Conservation (phyloP, 2,888 invertebrate genomes). For the Ochropleura plecta region DNA sequence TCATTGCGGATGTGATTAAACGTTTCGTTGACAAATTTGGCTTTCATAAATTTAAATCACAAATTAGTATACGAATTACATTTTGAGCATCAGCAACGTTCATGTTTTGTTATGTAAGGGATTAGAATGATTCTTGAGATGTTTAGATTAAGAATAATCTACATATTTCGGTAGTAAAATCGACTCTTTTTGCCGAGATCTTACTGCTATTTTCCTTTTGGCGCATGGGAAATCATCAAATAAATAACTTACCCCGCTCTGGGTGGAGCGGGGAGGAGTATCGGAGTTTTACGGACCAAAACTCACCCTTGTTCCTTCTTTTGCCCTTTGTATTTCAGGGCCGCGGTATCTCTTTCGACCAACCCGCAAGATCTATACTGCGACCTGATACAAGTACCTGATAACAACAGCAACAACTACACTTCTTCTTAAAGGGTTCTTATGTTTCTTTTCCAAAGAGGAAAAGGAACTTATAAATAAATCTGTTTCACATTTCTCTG, state of each 20-base stretch:
- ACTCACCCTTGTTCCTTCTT: too few species aligned
- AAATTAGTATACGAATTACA: conserved; percentile 67
- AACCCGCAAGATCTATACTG: background rate
- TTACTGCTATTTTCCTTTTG: too few species aligned
- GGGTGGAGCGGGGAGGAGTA: too few species aligned
- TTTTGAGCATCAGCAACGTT: conserved; percentile 62
- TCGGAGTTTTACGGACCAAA: too few species aligned
- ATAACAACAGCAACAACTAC: background rate
- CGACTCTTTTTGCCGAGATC: background rate
- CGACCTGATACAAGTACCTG: background rate
- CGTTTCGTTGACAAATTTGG: conserved; percentile 64
- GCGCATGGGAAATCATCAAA: too few species aligned
- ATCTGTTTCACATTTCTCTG: background rate
- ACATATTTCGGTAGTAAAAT: background rate
- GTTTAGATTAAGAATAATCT: background rate
- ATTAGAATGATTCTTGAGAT: background rate
- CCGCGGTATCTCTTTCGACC: too few species aligned
- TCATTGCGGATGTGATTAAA: conserved; percentile 68
- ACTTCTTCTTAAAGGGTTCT: background rate
- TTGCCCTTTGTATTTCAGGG: too few species aligned
- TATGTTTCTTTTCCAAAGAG: background rate
- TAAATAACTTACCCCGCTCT: too few species aligned
- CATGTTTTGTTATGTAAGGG: conserved; percentile 35
- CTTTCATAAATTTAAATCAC: conserved; percentile 69
- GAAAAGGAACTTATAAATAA: background rate